Percentiles rank a stretch among this genome's conserved stretches.
Conservation (phyloP, 2,113 vertebrate species). For the Psophia crepitans region DNA sequence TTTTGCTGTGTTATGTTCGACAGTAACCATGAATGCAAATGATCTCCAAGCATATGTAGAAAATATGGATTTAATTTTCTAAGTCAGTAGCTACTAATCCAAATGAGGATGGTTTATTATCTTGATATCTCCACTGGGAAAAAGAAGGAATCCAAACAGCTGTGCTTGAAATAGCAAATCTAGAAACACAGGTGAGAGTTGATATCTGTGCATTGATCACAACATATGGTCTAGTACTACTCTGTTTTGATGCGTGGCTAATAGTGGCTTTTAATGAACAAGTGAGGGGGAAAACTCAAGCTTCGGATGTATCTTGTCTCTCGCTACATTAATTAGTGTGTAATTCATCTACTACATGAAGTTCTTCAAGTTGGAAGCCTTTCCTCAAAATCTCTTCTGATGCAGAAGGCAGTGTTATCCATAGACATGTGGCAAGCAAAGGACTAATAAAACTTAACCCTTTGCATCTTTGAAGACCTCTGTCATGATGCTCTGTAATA, state of each 20-base stretch:
- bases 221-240: not conserved
- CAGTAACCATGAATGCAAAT: not conserved
- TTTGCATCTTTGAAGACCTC: not conserved
- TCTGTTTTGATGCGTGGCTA: not conserved
- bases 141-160: not conserved
- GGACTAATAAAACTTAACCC: not conserved
- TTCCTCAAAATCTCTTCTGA: not conserved
- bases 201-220: not conserved
- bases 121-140: not conserved
- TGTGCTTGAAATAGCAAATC: not conserved
- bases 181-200: not conserved
- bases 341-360: not conserved
- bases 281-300: not conserved
- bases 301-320: not conserved
- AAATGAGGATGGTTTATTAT: not conserved
- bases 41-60: not conserved
- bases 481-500: not conserved
- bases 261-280: not conserved
- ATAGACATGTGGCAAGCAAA: not conserved
- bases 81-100: not conserved
- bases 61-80: not conserved
- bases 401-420: not conserved
- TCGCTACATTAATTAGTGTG: not conserved
- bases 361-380: not conserved
- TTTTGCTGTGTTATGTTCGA: not conserved